Percentiles rank a stretch among this genome's conserved stretches.
These are phyloP conservation scores for Linnaemya tessellans DNA, from an alignment of 2,888 invertebrate genomes.

Conservation along the genomic window DNA sequence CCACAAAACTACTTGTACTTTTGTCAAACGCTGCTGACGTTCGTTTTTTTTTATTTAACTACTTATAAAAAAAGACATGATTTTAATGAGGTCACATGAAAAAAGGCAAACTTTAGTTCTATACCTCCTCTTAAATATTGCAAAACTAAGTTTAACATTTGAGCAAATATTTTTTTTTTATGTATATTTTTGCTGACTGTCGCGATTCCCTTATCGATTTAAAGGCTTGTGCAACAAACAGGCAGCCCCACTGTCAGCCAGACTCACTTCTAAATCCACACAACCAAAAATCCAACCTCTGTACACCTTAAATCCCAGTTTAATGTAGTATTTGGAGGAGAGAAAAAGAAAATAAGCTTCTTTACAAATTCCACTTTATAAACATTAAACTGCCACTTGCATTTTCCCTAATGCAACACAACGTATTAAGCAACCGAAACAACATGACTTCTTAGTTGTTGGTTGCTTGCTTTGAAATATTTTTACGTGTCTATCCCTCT, in stretches of 20 bases:
- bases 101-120: constrained; percentile 35
- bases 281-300: constrained; percentile 42
- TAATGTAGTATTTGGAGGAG: constrained; percentile 50
- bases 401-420: constrained; percentile 58
- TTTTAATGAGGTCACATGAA: constrained; percentile 70
- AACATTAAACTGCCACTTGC: constrained; percentile 62
- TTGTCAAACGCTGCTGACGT: constrained; percentile 56
- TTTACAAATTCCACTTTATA: constrained; percentile 68
- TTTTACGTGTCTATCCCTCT: constrained; percentile 19
- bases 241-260: background rate
- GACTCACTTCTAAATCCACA: constrained; percentile 11
- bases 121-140: constrained; percentile 17
- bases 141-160: constrained; percentile 62
- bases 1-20: constrained; percentile 44
- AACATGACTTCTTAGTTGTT: constrained; percentile 57
- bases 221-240: constrained; percentile 43
- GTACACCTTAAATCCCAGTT: constrained; percentile 52
- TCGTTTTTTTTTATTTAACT: constrained; percentile 47
- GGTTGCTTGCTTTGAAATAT: constrained; percentile 23
- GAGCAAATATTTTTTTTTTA: constrained; percentile 18
- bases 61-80: constrained; percentile 74
- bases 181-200: constrained; percentile 15
- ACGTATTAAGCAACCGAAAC: constrained; percentile 61
- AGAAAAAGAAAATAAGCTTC: constrained; percentile 62
- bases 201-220: constrained; percentile 63